phyloP scores from a whole-genome alignment of 2,113 vertebrate species.

The Pygoscelis antarcticus region DNA sequence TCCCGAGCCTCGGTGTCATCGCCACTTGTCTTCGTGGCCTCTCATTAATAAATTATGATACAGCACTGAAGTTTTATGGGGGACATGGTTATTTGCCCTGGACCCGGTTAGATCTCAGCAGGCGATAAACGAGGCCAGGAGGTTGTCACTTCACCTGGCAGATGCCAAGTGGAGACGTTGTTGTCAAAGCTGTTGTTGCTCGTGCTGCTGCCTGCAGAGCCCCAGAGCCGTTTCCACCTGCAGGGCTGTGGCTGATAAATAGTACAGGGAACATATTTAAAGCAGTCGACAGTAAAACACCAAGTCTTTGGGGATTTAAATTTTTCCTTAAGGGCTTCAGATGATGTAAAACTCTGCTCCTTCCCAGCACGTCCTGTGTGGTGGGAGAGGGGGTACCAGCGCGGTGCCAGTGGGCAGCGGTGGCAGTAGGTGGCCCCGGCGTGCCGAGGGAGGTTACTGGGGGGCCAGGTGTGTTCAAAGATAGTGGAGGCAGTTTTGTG shows the following conservation, averaged over 20 bases:
- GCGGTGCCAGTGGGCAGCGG: neutral
- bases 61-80: neutral
- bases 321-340: neutral
- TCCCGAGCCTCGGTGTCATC: neutral
- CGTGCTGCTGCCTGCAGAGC: neutral
- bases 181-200: neutral
- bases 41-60: neutral
- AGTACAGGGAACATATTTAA: neutral
- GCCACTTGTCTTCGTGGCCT: neutral
- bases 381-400: neutral
- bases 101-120: neutral
- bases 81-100: neutral
- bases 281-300: neutral
- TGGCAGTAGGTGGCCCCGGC: neutral
- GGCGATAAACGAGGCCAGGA: neutral
- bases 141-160: neutral
- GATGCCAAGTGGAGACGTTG: fast-evolving
- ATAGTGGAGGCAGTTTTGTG: fast-evolving
- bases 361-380: neutral
- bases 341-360: neutral
- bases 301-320: neutral
- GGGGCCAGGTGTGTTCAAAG: neutral
- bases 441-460: neutral
- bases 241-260: neutral
- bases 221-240: neutral